Conservation (phyloP, 1,140 invertebrate species). For the Eubasilissa regina region DNA sequence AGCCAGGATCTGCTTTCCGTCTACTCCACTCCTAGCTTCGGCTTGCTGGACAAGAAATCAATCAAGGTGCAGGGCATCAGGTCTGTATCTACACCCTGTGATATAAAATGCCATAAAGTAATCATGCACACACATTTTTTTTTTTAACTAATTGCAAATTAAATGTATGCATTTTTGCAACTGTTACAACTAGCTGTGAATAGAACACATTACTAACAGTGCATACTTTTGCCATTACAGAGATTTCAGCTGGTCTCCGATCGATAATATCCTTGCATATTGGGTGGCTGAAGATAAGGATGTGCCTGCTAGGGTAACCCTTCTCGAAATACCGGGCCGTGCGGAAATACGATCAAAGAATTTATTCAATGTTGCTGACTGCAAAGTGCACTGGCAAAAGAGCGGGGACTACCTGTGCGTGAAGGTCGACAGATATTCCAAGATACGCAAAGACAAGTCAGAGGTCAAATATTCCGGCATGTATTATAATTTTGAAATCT, state of each 20-base stretch:
- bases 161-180: no score
- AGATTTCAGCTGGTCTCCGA: conserved; percentile 98
- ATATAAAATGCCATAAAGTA: no score
- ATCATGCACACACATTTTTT: no score
- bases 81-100: conserved; percentile 59
- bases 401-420: conserved; percentile 98
- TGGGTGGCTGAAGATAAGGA: conserved; percentile 99
- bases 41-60: conserved; percentile 94
- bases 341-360: conserved; percentile 96
- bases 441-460: conserved; percentile 91
- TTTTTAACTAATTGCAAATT: no score
- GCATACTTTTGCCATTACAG: conserved; percentile 63
- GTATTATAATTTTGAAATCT: conserved; percentile 99
- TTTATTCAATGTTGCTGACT: conserved; percentile 97
- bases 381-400: conserved; percentile 99
- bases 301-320: conserved; percentile 88
- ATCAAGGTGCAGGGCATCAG: conserved; percentile 92
- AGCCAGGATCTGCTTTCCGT: conserved; percentile 90
- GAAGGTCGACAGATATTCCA: conserved; percentile 97
- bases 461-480: conserved; percentile 96
- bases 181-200: no score
- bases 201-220: no score
- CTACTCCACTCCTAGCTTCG: conserved; percentile 96
- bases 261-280: conserved; percentile 96
- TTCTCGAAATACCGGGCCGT: conserved; percentile 89